Evolutionary conservation across 30 jellyfish, hydroid and myxozoan genomes (phyloP), one percentile per base, ranked within the genome.

Genomic region (Turritopsis dohrnii): DNA sequence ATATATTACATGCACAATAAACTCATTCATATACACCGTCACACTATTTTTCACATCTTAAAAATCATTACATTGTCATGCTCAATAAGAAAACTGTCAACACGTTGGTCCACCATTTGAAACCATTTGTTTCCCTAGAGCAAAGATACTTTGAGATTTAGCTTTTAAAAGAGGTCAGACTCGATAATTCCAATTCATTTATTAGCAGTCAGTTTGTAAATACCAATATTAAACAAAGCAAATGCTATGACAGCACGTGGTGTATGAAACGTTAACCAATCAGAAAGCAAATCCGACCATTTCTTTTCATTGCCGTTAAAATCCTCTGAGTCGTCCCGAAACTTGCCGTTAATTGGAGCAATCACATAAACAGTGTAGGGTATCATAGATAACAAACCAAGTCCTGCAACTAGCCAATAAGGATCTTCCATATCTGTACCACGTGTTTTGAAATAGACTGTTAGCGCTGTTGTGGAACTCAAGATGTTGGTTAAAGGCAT

Each of bases 171-270:
- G n/a, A n/a, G n/a, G n/a, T n/a, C n/a, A n/a, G n/a, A n/a, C n/a
- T n/a, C n/a, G n/a, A n/a, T n/a, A n/a, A n/a, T n/a, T n/a, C n/a
- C n/a, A n/a, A n/a, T n/a, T n/a, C 13, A 41, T 41, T 41, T 3
- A 41, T 41, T 41, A 41, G 60, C 60, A 3, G 60, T 27, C 77
- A 79, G 52, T 79, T 79, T 79, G 53, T 54, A 79, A 31, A 79
- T 79, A 28, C 81, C 86, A 18, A 79, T 24, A 79, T 1, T n/a
- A 29, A 79, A 79, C 26, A 79, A 54, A 79, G 86, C 81, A 23
- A 79, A 20, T 1, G 81, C 31, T 79, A 79, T 28, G 31, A 79
- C 79, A 21, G 86, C 81, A 16, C 86, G 86, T 31, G 86, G 86
- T 31, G 81, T 30, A 22, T 79, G 86, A 29, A 28, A 79, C 31